These are phyloP conservation scores for Chondrilla cf. caribensis DNA, from an alignment of 37 sponge, comb jelly and placozoan genomes.

Conservation along the genomic window DNA sequence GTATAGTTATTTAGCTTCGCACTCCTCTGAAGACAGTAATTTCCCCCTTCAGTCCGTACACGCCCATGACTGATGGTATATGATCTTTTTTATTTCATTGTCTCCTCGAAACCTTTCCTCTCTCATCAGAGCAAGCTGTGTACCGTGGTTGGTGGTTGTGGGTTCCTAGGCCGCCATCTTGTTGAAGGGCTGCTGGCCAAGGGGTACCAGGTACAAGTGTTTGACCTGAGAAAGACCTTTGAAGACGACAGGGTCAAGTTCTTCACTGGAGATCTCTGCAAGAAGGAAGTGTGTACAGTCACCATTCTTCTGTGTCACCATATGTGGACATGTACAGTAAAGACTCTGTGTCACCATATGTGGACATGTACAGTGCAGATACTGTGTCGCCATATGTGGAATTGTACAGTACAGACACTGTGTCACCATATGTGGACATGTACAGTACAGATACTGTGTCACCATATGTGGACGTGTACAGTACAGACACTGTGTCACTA, in stretches of 20 bases:
- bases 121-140: constrained; percentile 37
- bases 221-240: constrained; percentile 62
- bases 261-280: constrained; percentile 79
- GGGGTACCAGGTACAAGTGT: constrained; percentile 82
- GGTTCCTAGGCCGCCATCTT: constrained; percentile 85
- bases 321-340: too few species aligned
- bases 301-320: not conserved
- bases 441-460: too few species aligned
- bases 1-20: too few species aligned
- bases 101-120: not conserved
- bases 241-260: constrained; percentile 53
- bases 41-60: not conserved
- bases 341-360: not conserved
- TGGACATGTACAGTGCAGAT: too few species aligned
- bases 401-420: not conserved
- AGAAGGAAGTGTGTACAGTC: constrained; percentile 64
- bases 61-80: not conserved
- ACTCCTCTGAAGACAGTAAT: too few species aligned
- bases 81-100: too few species aligned
- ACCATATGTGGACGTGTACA: too few species aligned
- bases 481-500: too few species aligned
- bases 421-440: too few species aligned
- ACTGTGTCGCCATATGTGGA: not conserved
- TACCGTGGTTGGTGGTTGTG: constrained; percentile 86
- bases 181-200: constrained; percentile 63